Evolutionary conservation across 1,140 invertebrate genomes (phyloP).

Genomic region (Elymnias hypermnestra): DNA sequence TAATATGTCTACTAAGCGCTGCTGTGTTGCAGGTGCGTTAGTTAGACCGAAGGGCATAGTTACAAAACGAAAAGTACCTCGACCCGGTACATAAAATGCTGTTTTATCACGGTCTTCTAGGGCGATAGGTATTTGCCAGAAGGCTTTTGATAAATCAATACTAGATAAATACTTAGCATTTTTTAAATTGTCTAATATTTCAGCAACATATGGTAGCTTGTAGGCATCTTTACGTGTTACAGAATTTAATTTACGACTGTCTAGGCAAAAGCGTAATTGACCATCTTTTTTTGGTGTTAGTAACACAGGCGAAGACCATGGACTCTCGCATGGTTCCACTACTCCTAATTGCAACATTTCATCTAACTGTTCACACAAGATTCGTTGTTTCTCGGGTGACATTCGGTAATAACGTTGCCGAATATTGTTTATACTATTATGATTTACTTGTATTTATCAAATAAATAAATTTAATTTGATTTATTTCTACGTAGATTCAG

Average conservation of each 20-base stretch:
- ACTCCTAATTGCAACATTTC: too few relatives aligned
- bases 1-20: constrained; percentile 35
- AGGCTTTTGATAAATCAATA: constrained; percentile 27
- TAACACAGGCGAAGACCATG: too few relatives aligned
- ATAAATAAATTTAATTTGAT: too few relatives aligned
- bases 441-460: too few relatives aligned
- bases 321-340: too few relatives aligned
- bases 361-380: too few relatives aligned
- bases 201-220: constrained; percentile 23
- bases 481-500: too few relatives aligned
- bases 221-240: constrained; percentile 47
- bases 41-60: constrained; percentile 34
- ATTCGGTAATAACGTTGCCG: too few relatives aligned
- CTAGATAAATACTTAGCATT: constrained; percentile 20
- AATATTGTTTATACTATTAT: too few relatives aligned
- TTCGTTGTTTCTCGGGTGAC: too few relatives aligned
- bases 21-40: constrained; percentile 27
- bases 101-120: constrained; percentile 27
- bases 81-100: constrained; percentile 5
- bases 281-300: too few relatives aligned
- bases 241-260: constrained; percentile 47
- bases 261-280: constrained; percentile 4
- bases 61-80: constrained; percentile 29
- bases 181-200: constrained; percentile 31
- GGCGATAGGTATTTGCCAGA: constrained; percentile 45